Evolutionary conservation across 2,113 vertebrate genomes (phyloP), one percentile per base, ranked within the genome.

Genomic region (Xyrauchen texanus): DNA sequence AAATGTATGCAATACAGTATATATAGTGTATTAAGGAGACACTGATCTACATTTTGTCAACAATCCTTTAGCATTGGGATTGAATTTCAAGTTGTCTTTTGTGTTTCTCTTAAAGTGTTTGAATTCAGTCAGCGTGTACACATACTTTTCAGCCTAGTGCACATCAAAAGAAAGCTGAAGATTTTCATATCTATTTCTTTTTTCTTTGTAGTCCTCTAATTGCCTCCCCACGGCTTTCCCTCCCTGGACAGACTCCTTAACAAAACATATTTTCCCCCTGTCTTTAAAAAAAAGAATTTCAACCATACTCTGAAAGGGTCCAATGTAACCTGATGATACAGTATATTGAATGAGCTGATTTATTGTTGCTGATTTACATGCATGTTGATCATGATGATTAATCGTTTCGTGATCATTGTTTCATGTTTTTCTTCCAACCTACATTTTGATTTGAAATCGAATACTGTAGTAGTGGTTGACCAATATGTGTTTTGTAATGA

Each of bases 141-240:
- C 77, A 81, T 86, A 82, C 84, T 83, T 81, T 88, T 91, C 87
- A 88, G 87, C 88, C 87, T 89, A 81, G 86, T 87, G 88, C 84
- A 92, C 91, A 92, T 94, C 91, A 94, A 94, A 93, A 90, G 91
- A 89, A 87, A 88, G 87, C 88, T 87, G 88, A 88, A 90, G 88
- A 92, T 93, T 93, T 92, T 93, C 89, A 92, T 92, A 89, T 91
- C 89, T 90, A 87, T 91, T 91, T 90, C 77, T 90, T 91, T 90
- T 79, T 90, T 92, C 91, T 93, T 93, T 94, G 92, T 92, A 93
- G 90, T 93, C 91, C 89, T 82, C 92, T 94, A 93, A 94, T 94
- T 94, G 89, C 90, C 78, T 94, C 93, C 93, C 93, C 83, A 86
- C 90, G 92, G 93, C 89, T 90, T 93, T 91, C 90, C 85, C 86